Percentiles rank a stretch among this genome's conserved stretches.
These are phyloP conservation scores for Hypsopygia costalis DNA, from an alignment of 2,888 invertebrate genomes.

Conservation along the genomic window DNA sequence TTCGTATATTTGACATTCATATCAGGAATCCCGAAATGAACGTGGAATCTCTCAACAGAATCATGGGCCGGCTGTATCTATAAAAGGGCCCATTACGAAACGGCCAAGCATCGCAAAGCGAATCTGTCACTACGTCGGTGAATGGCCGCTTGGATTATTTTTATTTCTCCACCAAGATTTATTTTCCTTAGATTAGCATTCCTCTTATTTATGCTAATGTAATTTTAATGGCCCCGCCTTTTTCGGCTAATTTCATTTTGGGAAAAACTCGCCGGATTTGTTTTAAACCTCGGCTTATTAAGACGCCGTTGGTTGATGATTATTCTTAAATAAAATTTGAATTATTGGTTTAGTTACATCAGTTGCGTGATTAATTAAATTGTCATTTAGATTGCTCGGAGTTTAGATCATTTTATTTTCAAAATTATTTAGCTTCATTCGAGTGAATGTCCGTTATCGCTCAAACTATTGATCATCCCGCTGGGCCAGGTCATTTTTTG, in stretches of 20 bases:
- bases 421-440: too few relatives aligned
- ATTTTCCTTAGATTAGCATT: constrained; percentile 78
- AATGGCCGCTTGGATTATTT: constrained; percentile 64
- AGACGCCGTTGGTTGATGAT: constrained; percentile 57
- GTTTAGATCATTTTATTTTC: too few relatives aligned
- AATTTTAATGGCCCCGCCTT: constrained; percentile 77
- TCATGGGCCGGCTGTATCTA: not conserved
- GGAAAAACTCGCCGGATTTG: constrained; percentile 68
- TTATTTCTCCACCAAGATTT: constrained; percentile 72
- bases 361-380: constrained; percentile 16
- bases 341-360: constrained; percentile 49
- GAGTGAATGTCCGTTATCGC: too few relatives aligned
- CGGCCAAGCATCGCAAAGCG: constrained; percentile 27
- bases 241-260: constrained; percentile 77
- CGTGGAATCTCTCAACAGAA: too few relatives aligned
- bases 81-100: not conserved
- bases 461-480: too few relatives aligned
- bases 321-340: constrained; percentile 57
- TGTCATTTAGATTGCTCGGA: constrained; percentile 5
- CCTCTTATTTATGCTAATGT: constrained; percentile 80
- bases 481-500: too few relatives aligned
- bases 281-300: constrained; percentile 70
- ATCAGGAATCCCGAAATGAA: too few relatives aligned
- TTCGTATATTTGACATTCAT: too few relatives aligned
- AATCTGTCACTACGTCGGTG: constrained; percentile 61